phyloP scores from a whole-genome alignment of 2,113 vertebrate species.

The Hyperopisus bebe region DNA sequence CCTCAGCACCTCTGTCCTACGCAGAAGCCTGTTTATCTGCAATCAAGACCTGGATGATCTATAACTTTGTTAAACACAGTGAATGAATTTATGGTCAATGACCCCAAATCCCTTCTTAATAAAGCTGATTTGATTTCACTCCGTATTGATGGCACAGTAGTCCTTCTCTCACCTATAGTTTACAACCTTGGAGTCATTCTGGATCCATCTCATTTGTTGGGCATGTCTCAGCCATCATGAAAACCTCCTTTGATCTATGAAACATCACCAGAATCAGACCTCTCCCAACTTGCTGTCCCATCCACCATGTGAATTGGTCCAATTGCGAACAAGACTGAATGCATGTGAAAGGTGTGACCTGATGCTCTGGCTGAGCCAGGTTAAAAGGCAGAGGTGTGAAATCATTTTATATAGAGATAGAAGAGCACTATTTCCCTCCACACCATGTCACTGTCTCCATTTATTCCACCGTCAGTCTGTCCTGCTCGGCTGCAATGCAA shows the following conservation, averaged over 20 bases:
- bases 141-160: too few species aligned
- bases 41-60: neutral
- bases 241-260: neutral
- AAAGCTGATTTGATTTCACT: too few species aligned
- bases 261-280: neutral
- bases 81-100: neutral
- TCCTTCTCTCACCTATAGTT: too few species aligned
- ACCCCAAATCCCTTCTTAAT: too few species aligned
- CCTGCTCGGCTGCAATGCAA: neutral
- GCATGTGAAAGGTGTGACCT: neutral
- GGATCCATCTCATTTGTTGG: too few species aligned
- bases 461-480: neutral
- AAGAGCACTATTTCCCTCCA: neutral
- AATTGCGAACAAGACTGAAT: neutral
- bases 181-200: too few species aligned
- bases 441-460: neutral
- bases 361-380: neutral
- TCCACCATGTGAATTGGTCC: neutral
- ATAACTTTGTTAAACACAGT: neutral
- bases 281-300: neutral
- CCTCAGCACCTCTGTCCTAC: neutral
- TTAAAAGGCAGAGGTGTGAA: neutral
- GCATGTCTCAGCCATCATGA: neutral
- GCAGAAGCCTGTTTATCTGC: neutral
- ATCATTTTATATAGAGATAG: neutral